A percentile compares a stretch with the other conserved stretches of the same genome.
These are phyloP conservation scores for Brevimyrus niger DNA, from an alignment of 2,113 vertebrate species.

Conservation along the genomic window DNA sequence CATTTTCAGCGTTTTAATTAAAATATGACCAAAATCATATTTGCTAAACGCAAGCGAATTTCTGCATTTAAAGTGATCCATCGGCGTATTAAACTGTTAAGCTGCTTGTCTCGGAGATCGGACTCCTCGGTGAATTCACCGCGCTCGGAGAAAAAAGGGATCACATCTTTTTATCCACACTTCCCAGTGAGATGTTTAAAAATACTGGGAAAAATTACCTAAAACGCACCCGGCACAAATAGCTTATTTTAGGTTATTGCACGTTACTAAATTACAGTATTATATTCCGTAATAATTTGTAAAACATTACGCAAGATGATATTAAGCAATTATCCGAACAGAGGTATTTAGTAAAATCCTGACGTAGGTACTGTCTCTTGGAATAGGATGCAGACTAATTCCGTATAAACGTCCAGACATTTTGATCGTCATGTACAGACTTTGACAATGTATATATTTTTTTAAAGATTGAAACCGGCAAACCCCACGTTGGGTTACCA, in stretches of 20 bases:
- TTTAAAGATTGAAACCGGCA: background rate
- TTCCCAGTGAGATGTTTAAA: background rate
- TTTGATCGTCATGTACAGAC: background rate
- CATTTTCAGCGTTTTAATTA: background rate
- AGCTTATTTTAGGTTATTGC: background rate
- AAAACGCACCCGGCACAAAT: background rate
- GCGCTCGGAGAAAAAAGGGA: background rate
- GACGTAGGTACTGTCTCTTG: background rate
- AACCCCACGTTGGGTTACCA: background rate
- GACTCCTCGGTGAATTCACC: background rate
- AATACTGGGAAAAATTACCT: background rate
- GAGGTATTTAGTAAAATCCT: conserved; percentile 1
- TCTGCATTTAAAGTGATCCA: background rate
- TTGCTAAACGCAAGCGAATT: background rate
- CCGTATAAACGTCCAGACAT: background rate
- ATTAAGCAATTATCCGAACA: background rate
- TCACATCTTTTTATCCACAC: background rate
- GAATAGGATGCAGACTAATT: background rate
- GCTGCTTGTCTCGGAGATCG: background rate
- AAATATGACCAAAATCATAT: background rate
- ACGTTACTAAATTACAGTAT: background rate
- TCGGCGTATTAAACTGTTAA: background rate
- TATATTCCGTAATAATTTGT: background rate
- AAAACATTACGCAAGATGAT: background rate
- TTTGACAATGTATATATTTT: background rate